Evolutionary conservation across 2,797 vertebrate genomes (phyloP).

Genomic region (Malacoctenus gilli): DNA sequence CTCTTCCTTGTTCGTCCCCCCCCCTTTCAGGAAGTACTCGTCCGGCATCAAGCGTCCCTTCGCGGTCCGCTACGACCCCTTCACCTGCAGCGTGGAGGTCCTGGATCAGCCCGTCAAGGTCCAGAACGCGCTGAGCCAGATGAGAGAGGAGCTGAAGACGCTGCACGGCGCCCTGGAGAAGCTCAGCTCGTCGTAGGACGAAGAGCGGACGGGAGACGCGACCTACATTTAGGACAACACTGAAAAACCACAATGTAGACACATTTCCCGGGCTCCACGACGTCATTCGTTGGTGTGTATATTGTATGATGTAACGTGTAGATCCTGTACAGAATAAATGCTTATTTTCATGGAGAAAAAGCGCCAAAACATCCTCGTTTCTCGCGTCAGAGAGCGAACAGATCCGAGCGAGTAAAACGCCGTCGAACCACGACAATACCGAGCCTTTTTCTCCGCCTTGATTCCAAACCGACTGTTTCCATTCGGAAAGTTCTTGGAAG

Average conservation of each 20-base stretch:
- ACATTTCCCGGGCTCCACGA: constrained; percentile 4
- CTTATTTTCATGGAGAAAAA: constrained; percentile 59
- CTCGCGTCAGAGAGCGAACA: not conserved
- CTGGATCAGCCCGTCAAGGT: constrained; percentile 81
- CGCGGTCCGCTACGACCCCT: constrained; percentile 79
- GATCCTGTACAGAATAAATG: constrained; percentile 60
- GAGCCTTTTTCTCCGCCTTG: constrained; percentile 42
- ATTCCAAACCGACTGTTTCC: constrained; percentile 77
- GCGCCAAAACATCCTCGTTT: too few species aligned
- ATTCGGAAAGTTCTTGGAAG: constrained; percentile 73
- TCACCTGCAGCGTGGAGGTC: constrained; percentile 83
- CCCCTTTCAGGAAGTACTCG: constrained; percentile 84
- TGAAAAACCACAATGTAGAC: constrained; percentile 31
- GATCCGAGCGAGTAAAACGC: not conserved
- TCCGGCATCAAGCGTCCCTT: constrained; percentile 83
- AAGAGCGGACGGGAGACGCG: not conserved
- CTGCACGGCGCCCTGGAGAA: constrained; percentile 82
- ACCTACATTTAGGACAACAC: too few species aligned
- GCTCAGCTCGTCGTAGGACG: constrained; percentile 61
- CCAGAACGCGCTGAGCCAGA: constrained; percentile 75
- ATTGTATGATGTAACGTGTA: constrained; percentile 19
- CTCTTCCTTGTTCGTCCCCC: not conserved
- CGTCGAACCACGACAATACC: constrained; percentile 55
- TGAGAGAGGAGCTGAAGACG: constrained; percentile 82
- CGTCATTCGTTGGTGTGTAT: constrained; percentile 33